Conservation (phyloP, 2,113 vertebrate species). For the Clupea harengus region DNA sequence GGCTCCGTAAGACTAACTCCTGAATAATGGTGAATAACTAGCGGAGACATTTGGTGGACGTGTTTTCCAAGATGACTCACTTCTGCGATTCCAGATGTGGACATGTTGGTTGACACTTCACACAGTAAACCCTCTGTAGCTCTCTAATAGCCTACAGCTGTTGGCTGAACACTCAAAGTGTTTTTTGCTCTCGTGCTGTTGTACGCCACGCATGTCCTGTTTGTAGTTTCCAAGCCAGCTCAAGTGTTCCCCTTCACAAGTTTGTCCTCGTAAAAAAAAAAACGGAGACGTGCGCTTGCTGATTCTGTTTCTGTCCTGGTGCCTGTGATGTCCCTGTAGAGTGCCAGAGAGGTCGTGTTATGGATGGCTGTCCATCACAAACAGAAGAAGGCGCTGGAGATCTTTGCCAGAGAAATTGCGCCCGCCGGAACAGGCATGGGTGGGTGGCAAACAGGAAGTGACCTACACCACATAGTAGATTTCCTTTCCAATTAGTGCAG, state of each 20-base stretch:
- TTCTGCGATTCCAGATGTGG: neutral
- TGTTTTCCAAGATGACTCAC: neutral
- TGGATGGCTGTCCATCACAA: constrained; percentile 83
- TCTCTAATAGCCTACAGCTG: neutral
- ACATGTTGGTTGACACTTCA: neutral
- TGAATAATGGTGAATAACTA: too few relatives aligned
- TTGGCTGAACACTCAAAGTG: too few relatives aligned
- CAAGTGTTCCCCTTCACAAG: too few relatives aligned
- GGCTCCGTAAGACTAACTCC: too few relatives aligned
- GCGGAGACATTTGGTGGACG: neutral
- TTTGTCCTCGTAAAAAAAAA: too few relatives aligned
- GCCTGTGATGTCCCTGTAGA: constrained; percentile 54
- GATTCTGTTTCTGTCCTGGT: neutral
- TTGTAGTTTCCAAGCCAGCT: too few relatives aligned
- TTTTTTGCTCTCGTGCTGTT: too few relatives aligned
- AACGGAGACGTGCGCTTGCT: too few relatives aligned
- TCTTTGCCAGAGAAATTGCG: constrained; percentile 82
- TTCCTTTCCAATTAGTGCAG: too few relatives aligned
- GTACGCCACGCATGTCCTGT: too few relatives aligned
- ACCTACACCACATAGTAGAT: too few relatives aligned
- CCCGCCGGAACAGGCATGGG: constrained; percentile 84
- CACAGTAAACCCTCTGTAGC: neutral
- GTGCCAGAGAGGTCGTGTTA: constrained; percentile 75
- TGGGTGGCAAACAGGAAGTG: constrained; percentile 46
- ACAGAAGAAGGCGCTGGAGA: constrained; percentile 78